Base-by-base conservation (phyloP, 2,797 vertebrate species). In the Myiothlypis coronata region DNA sequence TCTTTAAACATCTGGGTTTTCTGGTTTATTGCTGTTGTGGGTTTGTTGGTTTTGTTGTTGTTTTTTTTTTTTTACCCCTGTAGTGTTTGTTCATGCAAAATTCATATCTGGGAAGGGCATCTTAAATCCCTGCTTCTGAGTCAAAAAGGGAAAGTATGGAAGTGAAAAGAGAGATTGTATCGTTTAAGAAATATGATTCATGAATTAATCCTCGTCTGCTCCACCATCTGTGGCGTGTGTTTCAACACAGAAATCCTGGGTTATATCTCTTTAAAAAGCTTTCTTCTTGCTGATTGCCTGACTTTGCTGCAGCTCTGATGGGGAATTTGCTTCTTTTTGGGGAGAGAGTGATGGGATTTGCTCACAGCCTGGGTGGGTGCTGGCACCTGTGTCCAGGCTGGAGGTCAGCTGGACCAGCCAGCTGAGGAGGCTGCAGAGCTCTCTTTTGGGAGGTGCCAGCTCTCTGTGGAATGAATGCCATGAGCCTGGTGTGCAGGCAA, bases 131-230 rank as follows among this genome's bases (percentile, higher is more conserved):
- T 87, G 90, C 87, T 92, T 94, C 90, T 94, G 94, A 97, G 79
- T 96, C 91, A 90, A 95, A 96, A 96, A 94, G 84, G 91, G 91
- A 96, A 96, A 95, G 93, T 30, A 86, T 90, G 90, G 89, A 96
- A 95, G 95, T 91, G 94, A 94, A 97, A 93, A 93, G 87, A 96
- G 94, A 95, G 94, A 96, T 93, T 80, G 76, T 94, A 95, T 96
- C 88, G 22, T 93, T 95, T 90, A 92, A 95, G 94, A 94, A 96
- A 94, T 90, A 94, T 95, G 93, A 96, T 96, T 95, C 95, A 95
- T 96, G 96, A 95, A 97, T 96, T 96, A 96, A 95, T 96, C 95
- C 92, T 96, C 92, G 89, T 96, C 96, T 97, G 95, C 94, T 93
- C 83, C 93, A 93, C 96, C 96, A 97, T 97, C 96, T 97, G 96